Evolutionary conservation across 1,140 invertebrate species (phyloP).

Genomic region (Macrocentrus cingulum): DNA sequence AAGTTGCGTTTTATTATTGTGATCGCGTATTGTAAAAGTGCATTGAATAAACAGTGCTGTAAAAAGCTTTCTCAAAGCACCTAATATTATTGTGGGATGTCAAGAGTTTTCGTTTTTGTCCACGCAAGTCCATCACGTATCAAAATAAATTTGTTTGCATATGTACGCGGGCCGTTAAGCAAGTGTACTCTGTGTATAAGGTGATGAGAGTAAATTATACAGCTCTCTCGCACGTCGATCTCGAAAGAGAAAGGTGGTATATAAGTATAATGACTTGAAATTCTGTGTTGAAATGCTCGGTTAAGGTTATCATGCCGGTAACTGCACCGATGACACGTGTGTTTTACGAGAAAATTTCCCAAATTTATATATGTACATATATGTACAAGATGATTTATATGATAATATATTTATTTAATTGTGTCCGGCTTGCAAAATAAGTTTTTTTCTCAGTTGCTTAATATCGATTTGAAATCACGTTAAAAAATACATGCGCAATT

Average conservation of each 20-base stretch:
- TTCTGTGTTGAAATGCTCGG: constrained; percentile 26
- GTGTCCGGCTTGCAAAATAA: no score
- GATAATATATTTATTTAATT: no score
- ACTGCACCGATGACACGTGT: no score
- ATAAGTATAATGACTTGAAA: constrained; percentile 28
- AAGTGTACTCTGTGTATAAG: constrained; percentile 26
- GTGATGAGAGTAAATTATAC: constrained; percentile 35
- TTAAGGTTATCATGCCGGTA: constrained; percentile 7
- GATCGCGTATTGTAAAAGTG: constrained; percentile 5
- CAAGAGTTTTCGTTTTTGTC: constrained; percentile 5
- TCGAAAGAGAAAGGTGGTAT: constrained; percentile 33
- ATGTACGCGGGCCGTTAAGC: constrained; percentile 6
- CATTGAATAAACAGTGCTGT: constrained; percentile 1
- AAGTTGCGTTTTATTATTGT: neutral
- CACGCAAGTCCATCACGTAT: constrained; percentile 8
- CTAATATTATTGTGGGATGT: constrained; percentile 15
- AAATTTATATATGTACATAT: no score
- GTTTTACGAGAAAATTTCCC: no score
- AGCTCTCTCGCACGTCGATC: constrained; percentile 31
- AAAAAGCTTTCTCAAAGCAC: constrained; percentile 5
- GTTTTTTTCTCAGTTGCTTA: no score
- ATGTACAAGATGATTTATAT: no score
- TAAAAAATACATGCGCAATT: no score
- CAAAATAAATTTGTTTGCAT: constrained; percentile 16
- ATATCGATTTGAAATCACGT: no score